Conservation (phyloP, 1,140 invertebrate species). For the Neodiprion fabricii region DNA sequence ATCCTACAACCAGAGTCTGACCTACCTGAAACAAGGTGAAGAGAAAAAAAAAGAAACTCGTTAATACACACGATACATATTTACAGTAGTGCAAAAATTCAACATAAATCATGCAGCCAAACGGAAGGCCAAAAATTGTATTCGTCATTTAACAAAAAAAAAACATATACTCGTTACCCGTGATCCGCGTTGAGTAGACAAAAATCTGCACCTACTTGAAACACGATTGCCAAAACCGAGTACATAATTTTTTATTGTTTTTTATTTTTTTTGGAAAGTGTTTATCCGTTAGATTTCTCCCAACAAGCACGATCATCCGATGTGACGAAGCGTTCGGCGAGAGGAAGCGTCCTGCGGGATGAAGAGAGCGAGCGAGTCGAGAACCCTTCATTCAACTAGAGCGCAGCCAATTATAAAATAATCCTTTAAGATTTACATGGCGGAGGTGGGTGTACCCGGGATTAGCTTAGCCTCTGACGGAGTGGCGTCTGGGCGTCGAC, state of each 20-base stretch:
- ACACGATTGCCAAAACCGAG: no score
- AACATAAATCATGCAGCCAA: background rate
- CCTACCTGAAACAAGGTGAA: slow-evolving; percentile 55
- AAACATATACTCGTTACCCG: background rate
- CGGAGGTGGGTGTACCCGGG: slow-evolving; percentile 8
- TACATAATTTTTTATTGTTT: no score
- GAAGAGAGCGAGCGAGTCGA: background rate
- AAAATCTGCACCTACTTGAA: background rate
- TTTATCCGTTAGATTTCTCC: no score
- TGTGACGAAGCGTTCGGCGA: background rate
- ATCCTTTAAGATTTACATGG: slow-evolving; percentile 40
- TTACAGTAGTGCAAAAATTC: background rate
- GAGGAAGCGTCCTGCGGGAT: background rate
- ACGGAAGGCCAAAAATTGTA: background rate
- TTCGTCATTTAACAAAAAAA: no score
- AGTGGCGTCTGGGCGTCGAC: slow-evolving; percentile 2
- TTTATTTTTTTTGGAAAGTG: no score
- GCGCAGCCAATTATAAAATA: slow-evolving; percentile 46
- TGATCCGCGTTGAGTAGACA: background rate
- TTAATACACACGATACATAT: background rate
- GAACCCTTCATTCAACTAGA: slow-evolving; percentile 31
- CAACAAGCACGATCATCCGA: no score
- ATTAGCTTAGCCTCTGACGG: slow-evolving; percentile 10
- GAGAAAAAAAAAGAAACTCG: background rate
- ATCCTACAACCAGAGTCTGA: slow-evolving; percentile 47